Evolutionary conservation across 2,888 invertebrate genomes (phyloP), one percentile per base, ranked within the genome.

Genomic region (Trichopria drosophilae): DNA sequence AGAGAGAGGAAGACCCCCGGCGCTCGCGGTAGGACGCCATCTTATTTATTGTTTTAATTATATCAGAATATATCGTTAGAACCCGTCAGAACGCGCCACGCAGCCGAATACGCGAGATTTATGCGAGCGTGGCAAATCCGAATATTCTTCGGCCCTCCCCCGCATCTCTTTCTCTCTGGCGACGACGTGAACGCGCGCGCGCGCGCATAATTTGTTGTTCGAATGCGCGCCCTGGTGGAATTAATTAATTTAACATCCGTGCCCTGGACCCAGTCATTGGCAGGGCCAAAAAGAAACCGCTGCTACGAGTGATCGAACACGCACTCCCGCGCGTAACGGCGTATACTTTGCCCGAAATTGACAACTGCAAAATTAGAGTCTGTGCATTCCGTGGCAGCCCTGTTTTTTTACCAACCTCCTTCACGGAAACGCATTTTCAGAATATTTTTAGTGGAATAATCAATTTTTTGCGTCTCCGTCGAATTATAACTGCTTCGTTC

Each of bases 11-110:
- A 46, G 73, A 71, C 73, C 74, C 74, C 73, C 67, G 72, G 65
- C 63, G 71, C 65, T 73, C 74, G 62, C 73, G 65, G 72, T 71
- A 62, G 74, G 74, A 70, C 62, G 73, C 73, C 73, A 73, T 74
- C 71, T 75, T 75, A 75, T 75, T 75, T 75, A 75, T 75, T 75
- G 74, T 75, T 75, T 74, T 75, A 74, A 73, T 75, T 75, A 75
- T 73, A 74, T 74, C 73, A 69, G 72, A 73, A 73, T 75, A 72
- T 75, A 74, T 75, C 73, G 74, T 74, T 73, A 75, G 73, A 73
- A 67, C 60, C 66, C 71, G 69, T 73, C 69, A 68, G 63, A 66
- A 58, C 62, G 66, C 67, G 64, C 64, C 65, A 67, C 65, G 66
- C 71, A 68, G 72, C 72, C 72, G 66, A 73, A 71, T 69, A 67